Conservation (phyloP, 2,113 vertebrate species). For the Hydrochoerus hydrochaeris region DNA sequence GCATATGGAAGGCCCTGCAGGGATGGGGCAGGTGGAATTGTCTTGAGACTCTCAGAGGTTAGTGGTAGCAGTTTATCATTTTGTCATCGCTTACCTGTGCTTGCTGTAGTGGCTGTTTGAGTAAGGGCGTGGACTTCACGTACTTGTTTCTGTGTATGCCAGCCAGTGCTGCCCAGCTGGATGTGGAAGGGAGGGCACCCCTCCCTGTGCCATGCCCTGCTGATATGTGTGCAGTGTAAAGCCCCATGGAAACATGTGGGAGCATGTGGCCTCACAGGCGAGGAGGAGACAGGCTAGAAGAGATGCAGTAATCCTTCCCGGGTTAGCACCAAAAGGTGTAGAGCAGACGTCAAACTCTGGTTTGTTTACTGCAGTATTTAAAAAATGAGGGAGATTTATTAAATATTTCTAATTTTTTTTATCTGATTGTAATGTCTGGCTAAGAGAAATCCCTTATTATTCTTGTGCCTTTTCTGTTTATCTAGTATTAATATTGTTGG, state of each 20-base stretch:
- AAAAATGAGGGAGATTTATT: neutral
- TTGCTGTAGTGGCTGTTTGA: neutral
- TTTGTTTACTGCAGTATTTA: neutral
- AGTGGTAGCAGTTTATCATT: neutral
- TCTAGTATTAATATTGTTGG: neutral
- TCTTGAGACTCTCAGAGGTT: neutral
- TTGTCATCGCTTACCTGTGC: neutral
- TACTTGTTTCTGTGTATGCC: neutral
- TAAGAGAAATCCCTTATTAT: neutral
- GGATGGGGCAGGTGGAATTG: neutral
- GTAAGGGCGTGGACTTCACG: neutral
- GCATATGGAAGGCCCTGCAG: neutral
- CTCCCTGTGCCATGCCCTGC: neutral
- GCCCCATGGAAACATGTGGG: neutral
- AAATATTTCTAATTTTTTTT: slow-evolving; percentile 20
- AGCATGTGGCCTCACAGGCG: neutral
- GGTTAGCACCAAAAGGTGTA: neutral
- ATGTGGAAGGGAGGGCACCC: neutral
- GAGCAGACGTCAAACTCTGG: neutral
- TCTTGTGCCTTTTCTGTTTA: neutral
- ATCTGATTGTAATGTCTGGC: neutral
- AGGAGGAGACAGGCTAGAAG: neutral
- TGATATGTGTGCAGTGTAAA: neutral
- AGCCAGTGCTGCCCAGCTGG: neutral
- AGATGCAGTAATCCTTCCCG: neutral